Evolutionary conservation across 2,797 vertebrate species (phyloP).

Genomic region (Microcaecilia unicolor): DNA sequence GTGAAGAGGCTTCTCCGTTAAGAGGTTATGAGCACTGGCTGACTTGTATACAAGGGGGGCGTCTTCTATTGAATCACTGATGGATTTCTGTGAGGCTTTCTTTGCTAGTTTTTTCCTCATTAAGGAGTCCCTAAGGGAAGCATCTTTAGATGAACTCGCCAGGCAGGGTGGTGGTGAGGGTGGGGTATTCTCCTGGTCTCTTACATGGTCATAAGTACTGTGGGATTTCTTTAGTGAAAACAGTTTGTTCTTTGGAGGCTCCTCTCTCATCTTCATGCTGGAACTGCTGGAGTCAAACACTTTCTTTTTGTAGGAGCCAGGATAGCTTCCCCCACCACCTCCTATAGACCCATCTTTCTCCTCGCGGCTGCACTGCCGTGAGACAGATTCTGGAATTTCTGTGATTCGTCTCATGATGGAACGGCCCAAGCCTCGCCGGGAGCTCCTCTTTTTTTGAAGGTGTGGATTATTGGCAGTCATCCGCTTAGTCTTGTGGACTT

Average conservation of each 20-base stretch:
- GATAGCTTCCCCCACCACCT: conserved; percentile 27
- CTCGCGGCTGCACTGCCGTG: conserved; percentile 61
- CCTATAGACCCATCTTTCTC: conserved; percentile 50
- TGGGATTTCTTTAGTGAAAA: conserved; percentile 54
- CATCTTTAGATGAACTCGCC: conserved; percentile 21
- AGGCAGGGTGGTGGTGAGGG: not conserved
- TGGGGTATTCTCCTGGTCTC: conserved; percentile 12
- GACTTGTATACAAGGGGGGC: conserved; percentile 74
- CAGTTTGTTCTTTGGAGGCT: conserved; percentile 43
- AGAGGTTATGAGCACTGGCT: conserved; percentile 81
- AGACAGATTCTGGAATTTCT: conserved; percentile 67
- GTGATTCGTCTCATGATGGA: conserved; percentile 69
- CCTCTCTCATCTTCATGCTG: conserved; percentile 39
- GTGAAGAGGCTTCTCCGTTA: conserved; percentile 53
- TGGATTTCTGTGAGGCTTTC: conserved; percentile 42
- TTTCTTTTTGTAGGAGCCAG: conserved; percentile 47
- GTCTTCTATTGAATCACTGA: conserved; percentile 61
- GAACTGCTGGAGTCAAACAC: conserved; percentile 28
- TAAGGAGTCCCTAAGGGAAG: conserved; percentile 39
- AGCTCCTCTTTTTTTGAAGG: conserved; percentile 73
- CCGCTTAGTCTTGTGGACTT: conserved; percentile 80
- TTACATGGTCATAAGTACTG: conserved; percentile 51
- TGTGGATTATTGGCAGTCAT: conserved; percentile 88
- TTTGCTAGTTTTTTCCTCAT: conserved; percentile 40
- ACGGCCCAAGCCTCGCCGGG: conserved; percentile 63